Percentiles rank a stretch among this genome's conserved stretches.
Conservation (phyloP, 2,888 invertebrate species). For the Cylindroiulus punctatus region DNA sequence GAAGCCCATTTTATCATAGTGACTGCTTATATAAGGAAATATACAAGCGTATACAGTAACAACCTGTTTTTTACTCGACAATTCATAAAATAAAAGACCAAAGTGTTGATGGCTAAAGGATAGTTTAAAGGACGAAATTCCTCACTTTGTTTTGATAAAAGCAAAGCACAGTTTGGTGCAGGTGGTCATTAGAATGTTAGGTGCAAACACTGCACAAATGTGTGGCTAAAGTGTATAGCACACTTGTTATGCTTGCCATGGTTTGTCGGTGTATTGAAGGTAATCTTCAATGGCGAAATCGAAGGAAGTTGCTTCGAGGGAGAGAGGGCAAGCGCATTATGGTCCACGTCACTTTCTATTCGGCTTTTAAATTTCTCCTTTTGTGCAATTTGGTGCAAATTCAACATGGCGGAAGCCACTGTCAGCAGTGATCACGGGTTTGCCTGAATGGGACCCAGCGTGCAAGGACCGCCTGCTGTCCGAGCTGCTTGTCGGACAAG, state of each 20-base stretch:
- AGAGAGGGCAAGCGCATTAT: background rate
- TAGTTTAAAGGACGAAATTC: no score
- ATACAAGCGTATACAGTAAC: no score
- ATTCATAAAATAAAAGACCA: no score
- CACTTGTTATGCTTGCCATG: background rate
- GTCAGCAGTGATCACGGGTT: conserved; percentile 9
- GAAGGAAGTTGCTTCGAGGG: background rate
- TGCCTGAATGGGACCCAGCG: background rate
- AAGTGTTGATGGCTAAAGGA: no score
- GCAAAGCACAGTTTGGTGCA: no score
- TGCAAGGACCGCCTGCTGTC: background rate
- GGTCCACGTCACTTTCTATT: background rate
- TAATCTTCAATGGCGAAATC: background rate
- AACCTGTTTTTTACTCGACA: no score
- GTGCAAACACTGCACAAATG: no score
- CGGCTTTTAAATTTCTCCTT: background rate
- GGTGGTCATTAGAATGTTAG: no score
- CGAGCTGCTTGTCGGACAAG: background rate
- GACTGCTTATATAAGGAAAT: no score
- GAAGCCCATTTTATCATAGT: no score
- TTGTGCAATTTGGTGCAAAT: background rate
- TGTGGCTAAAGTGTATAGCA: background rate
- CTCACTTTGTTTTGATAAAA: no score
- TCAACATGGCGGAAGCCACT: conserved; percentile 26
- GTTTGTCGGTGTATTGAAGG: background rate